These are phyloP conservation scores for Seriola aureovittata DNA, from an alignment of 2,113 vertebrate species.

Conservation along the genomic window DNA sequence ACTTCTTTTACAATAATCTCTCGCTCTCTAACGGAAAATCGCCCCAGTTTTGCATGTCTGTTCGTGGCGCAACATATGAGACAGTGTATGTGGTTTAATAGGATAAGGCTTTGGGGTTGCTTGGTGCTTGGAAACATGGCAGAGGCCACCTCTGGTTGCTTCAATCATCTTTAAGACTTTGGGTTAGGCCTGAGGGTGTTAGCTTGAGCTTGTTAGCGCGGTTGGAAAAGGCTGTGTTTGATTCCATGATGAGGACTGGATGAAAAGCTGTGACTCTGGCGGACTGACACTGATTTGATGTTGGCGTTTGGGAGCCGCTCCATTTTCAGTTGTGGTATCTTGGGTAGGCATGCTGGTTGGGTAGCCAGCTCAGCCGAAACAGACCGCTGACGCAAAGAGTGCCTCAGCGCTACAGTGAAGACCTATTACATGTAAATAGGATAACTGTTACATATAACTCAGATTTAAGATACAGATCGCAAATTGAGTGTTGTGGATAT, in stretches of 20 bases:
- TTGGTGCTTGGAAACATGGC: conserved; percentile 71
- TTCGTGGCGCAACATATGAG: conserved; percentile 66
- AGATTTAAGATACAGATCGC: neutral
- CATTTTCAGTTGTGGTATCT: conserved; percentile 42
- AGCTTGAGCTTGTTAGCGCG: conserved; percentile 68
- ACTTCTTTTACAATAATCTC: conserved; percentile 73
- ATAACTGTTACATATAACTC: conserved; percentile 31
- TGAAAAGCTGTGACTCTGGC: conserved; percentile 63
- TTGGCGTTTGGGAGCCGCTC: conserved; percentile 45
- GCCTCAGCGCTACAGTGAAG: neutral
- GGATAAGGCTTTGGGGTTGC: conserved; percentile 68
- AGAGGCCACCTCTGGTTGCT: conserved; percentile 64
- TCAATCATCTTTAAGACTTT: conserved; percentile 60
- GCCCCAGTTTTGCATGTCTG: conserved; percentile 75
- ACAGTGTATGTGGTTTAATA: conserved; percentile 74
- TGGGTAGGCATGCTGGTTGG: conserved; percentile 21
- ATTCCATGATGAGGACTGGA: conserved; percentile 68
- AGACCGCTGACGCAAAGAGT: conserved; percentile 25
- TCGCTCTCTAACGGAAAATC: conserved; percentile 79
- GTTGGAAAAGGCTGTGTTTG: conserved; percentile 66
- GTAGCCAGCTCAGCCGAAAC: conserved; percentile 33
- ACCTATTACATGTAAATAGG: conserved; percentile 19
- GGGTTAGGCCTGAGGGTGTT: conserved; percentile 57
- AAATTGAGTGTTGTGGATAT: neutral
- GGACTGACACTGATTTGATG: conserved; percentile 45